Conservation (phyloP, 2,888 invertebrate species). For the Caenorhabditis sp. region DNA sequence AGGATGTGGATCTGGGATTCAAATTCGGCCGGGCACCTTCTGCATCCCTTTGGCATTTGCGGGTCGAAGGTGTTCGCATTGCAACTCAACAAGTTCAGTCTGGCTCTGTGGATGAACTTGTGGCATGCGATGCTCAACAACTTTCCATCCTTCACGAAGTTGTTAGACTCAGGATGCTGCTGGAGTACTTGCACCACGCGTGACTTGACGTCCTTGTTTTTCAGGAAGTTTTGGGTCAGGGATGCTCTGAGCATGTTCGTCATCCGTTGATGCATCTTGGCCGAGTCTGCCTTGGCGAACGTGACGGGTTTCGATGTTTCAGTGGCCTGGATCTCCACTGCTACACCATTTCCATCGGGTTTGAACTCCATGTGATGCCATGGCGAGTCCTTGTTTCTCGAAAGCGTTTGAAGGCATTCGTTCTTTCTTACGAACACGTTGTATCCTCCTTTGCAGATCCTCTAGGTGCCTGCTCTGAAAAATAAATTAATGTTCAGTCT, state of each 20-base stretch:
- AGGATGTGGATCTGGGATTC: constrained; percentile 30
- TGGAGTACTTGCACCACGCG: constrained; percentile 1
- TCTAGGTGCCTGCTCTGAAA: too few species aligned
- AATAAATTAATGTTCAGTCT: too few species aligned
- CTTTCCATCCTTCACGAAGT: constrained; percentile 1
- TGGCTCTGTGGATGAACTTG: constrained; percentile 17
- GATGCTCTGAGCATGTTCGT: not conserved
- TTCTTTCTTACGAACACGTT: not conserved
- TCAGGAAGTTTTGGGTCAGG: too few species aligned
- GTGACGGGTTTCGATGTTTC: not conserved
- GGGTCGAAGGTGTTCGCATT: not conserved
- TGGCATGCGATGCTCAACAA: constrained; percentile 6
- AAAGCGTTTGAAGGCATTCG: not conserved
- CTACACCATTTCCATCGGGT: not conserved
- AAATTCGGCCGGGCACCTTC: not conserved
- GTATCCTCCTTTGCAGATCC: not conserved
- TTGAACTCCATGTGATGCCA: not conserved
- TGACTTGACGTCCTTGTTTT: not conserved
- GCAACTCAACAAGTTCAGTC: constrained; percentile 12
- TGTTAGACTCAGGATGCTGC: not conserved
- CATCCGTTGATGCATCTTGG: not conserved
- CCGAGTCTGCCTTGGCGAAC: not conserved
- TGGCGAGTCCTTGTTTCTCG: not conserved
- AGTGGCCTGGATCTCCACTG: not conserved
- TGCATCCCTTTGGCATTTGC: not conserved